Evolutionary conservation across 2,113 vertebrate genomes (phyloP).

Genomic region (Platysternon megacephalum): DNA sequence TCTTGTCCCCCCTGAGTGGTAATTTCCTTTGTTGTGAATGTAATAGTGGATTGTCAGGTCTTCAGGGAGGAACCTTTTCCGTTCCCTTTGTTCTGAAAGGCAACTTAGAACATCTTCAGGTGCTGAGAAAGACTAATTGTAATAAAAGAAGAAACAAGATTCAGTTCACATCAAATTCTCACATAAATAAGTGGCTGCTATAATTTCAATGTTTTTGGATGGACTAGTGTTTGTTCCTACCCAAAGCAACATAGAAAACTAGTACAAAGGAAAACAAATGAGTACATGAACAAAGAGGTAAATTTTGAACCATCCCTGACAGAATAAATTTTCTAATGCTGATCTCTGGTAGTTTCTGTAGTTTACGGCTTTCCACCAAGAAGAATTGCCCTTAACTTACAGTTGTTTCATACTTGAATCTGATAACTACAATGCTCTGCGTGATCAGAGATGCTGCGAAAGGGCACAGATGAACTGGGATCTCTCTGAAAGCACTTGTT

Average conservation of each 20-base stretch:
- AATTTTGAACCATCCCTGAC: not conserved
- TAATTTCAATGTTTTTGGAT: not conserved
- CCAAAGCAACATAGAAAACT: not conserved
- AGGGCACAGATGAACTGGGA: not conserved
- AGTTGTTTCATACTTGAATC: not conserved
- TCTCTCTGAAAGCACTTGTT: no score
- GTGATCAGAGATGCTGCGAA: not conserved
- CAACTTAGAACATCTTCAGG: no score
- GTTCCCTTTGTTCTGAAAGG: no score
- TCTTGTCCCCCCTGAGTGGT: no score
- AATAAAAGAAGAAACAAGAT: not conserved
- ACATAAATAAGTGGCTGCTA: not conserved
- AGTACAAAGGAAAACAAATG: not conserved
- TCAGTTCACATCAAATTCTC: not conserved
- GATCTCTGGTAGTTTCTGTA: not conserved
- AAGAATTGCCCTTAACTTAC: not conserved
- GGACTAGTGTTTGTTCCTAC: not conserved
- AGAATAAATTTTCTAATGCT: not conserved
- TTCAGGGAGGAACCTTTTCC: no score
- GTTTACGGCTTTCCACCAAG: not conserved
- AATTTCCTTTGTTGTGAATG: no score
- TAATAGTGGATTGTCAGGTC: no score
- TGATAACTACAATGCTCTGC: not conserved
- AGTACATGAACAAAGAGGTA: not conserved
- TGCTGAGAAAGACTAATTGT: not conserved